Evolutionary conservation across 2,888 invertebrate species (phyloP), one percentile per base, ranked within the genome.

Genomic region (Scaptomyza cyrtandrae): DNA sequence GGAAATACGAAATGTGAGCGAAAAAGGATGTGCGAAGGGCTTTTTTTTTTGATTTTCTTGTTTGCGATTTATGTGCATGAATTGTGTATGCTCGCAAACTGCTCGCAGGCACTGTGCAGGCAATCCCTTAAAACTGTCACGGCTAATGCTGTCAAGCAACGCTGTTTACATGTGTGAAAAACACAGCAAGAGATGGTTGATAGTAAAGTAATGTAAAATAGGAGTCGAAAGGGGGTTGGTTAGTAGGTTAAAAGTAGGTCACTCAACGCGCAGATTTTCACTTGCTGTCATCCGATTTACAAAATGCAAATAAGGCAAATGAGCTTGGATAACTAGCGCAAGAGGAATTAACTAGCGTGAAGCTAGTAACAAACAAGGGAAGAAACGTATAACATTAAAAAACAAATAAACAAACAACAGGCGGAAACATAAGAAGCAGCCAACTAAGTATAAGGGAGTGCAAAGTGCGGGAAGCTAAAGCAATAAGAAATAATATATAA

Each of bases 291-390:
- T 70, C 84, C 88, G 89, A 85, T 89, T 85, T 85, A 86, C 88
- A 88, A 41, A 41, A 89, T 85, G 85, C 89, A 85, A 85, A 85
- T 85, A 88, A 85, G 82, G 89, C 89, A 85, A 85, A 85, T 85
- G 89, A 84, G 80, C 80, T 64, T 72, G 56, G 57, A 63, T 69
- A 85, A 85, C 81, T 85, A 71, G 79, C 64, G 74, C 82, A 67
- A 67, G 66, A 80, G 78, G 81, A 71, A 70, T 59, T 59, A 62
- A 55, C 59, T 65, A 39, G 16, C n/a, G 19, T 19, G 19, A 19
- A 71, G 45, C 19, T 37, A 37, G 50, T 49, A 33, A 19, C 33
- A 49, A n/a, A 10, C 19, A 9, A 1, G 6, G 29, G 11, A 44
- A 29, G 49, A 29, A 54, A 50, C 35, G 46, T 35, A 13, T 37